A percentile compares a stretch with the other conserved stretches of the same genome.
Conservation (phyloP, 2,113 vertebrate species). For the Mesoclemmys tuberculata region DNA sequence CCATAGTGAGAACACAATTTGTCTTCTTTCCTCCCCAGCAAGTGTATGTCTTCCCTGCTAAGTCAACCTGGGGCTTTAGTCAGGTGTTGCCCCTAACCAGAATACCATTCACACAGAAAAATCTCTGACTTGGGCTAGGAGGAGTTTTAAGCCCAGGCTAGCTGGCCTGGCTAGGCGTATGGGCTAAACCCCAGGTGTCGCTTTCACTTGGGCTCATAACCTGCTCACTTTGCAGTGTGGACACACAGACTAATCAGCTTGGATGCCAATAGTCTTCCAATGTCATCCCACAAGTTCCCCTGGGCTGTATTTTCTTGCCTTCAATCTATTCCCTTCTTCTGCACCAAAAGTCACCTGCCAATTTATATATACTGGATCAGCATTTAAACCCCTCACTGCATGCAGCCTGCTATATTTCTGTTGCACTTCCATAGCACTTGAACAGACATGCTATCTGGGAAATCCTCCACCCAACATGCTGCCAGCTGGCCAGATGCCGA, state of each 20-base stretch:
- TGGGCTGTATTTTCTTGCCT: background rate
- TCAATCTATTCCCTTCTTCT: fast-evolving
- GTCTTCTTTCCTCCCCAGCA: fast-evolving
- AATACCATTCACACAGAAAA: fast-evolving
- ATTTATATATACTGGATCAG: background rate
- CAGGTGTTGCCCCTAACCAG: background rate
- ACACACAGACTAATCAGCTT: background rate
- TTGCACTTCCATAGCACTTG: background rate
- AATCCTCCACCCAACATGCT: background rate
- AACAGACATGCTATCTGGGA: background rate
- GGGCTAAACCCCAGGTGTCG: background rate
- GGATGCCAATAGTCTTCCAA: background rate
- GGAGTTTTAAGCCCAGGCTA: too few species aligned
- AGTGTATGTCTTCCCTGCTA: background rate
- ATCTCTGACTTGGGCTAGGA: background rate
- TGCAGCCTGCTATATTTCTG: background rate
- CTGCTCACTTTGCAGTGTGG: background rate
- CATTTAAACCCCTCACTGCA: background rate
- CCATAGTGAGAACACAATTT: background rate
- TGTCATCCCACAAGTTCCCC: background rate
- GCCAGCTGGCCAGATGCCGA: fast-evolving
- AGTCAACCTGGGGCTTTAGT: background rate
- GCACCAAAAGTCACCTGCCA: fast-evolving
- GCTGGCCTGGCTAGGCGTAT: background rate
- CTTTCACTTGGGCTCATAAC: background rate